These are phyloP conservation scores for Anomalospiza imberbis DNA, from an alignment of 2,797 vertebrate species.

Conservation along the genomic window DNA sequence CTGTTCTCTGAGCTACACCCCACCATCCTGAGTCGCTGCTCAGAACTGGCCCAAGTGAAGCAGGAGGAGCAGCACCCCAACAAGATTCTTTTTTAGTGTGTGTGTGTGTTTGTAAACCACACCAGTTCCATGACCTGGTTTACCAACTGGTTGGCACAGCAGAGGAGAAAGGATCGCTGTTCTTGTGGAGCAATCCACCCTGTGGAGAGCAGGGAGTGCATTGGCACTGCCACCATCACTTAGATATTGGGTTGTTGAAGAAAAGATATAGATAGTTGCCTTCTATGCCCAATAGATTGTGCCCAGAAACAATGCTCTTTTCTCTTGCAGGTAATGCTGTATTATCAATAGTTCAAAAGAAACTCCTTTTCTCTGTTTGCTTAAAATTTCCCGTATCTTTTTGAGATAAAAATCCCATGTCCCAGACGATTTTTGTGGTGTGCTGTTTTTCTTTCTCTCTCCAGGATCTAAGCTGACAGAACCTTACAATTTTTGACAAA, in stretches of 20 bases:
- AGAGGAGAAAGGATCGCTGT: neutral
- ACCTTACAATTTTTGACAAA: neutral
- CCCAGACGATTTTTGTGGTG: neutral
- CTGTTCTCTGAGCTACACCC: neutral
- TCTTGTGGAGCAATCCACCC: neutral
- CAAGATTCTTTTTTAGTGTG: neutral
- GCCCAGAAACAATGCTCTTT: neutral
- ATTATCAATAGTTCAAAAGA: neutral
- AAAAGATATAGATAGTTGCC: neutral
- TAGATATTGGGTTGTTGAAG: neutral
- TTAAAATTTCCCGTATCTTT: neutral
- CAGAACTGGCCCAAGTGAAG: neutral
- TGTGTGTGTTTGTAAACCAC: neutral
- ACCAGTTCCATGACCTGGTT: neutral
- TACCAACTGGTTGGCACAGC: neutral
- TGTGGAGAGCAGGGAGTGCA: neutral
- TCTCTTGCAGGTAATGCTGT: neutral
- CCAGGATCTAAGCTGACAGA: neutral
- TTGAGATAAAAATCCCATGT: neutral
- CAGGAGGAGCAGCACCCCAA: neutral
- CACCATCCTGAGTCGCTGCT: fast-evolving
- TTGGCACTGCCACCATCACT: neutral
- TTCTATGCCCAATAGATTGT: neutral
- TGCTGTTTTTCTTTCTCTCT: fast-evolving
- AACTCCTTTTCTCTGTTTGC: neutral